Base-by-base conservation (phyloP, 2,797 vertebrate species). In the Carduelis carduelis region DNA sequence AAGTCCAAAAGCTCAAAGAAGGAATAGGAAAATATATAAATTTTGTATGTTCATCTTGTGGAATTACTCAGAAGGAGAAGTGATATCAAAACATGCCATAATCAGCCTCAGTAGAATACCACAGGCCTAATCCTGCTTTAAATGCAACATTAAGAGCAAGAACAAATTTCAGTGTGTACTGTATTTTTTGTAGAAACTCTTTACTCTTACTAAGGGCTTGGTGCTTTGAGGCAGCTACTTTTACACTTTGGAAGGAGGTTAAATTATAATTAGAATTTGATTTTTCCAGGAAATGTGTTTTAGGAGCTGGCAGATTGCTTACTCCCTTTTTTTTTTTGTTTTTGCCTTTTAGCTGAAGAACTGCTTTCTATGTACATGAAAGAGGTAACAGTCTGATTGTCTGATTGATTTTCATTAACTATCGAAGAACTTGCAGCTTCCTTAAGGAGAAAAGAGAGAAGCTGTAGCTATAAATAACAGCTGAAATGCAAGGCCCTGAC, bases 231-330 rank as follows among this genome's bases (percentile, higher is more conserved):
- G 9, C 17, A 65, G 24, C 24, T 46, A 30, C 17, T 68, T 81
- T 68, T 56, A 53, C 60, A 49, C 27, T 68, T 61, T 41, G 30
- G 9, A 87, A 82, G 12, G 20, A 91, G 35, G 11, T 72, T 72
- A 72, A 91, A 76, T 44, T 52, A 80, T 49, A 75, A 82, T 78
- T 71, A 56, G 35, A 75, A 60, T 86, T 77, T 83, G 37, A 78
- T 95, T 95, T 89, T 89, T 90, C 77, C 19, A 66, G 56, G 75
- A 94, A 85, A 65, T 66, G 30, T 35, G 19, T 55, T 92, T 52
- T 64, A 87, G 53, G 50, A 79, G 9, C 46, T 46, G 43, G 13
- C 26, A 87, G 65, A 60, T 46, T 2, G 12, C 46, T 87, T 71
- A 5, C 20, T 8, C 3, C 8, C 3, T 57, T 35, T 18, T 34